Percentiles rank a stretch among this genome's conserved stretches.
Evolutionary conservation across 2,888 invertebrate species (phyloP).

Genomic region (Meteorus cinctellus): DNA sequence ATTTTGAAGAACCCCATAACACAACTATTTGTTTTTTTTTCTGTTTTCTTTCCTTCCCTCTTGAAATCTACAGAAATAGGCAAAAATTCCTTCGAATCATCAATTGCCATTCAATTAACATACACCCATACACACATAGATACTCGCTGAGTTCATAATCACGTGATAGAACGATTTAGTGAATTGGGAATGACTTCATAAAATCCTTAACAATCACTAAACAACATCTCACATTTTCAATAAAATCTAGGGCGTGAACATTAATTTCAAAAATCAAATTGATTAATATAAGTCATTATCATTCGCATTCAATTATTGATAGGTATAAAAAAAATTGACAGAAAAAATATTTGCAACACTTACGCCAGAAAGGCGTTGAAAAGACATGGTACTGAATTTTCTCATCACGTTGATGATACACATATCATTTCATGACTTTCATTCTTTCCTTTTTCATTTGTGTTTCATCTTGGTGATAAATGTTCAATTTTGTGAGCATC

Average conservation of each 20-base stretch:
- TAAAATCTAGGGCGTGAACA: not conserved
- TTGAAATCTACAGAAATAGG: not conserved
- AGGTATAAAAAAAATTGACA: constrained; percentile 18
- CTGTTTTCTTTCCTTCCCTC: constrained; percentile 5
- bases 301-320: constrained; percentile 17
- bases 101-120: constrained; percentile 1
- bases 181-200: constrained; percentile 10
- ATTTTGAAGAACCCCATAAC: constrained; percentile 3
- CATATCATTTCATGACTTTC: constrained; percentile 36
- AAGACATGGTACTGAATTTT: constrained; percentile 26
- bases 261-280: not conserved
- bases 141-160: not conserved
- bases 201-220: constrained; percentile 10
- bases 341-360: not conserved
- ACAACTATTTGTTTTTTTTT: not conserved
- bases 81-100: constrained; percentile 14
- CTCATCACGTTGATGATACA: constrained; percentile 34
- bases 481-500: constrained; percentile 25
- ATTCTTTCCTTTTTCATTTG: constrained; percentile 10
- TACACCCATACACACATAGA: not conserved
- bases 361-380: no score
- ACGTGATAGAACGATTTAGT: constrained; percentile 5
- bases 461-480: not conserved
- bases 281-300: constrained; percentile 4
- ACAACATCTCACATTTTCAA: not conserved